These are phyloP conservation scores for Hippocampus comes DNA, from an alignment of 2,113 vertebrate genomes.

Conservation along the genomic window DNA sequence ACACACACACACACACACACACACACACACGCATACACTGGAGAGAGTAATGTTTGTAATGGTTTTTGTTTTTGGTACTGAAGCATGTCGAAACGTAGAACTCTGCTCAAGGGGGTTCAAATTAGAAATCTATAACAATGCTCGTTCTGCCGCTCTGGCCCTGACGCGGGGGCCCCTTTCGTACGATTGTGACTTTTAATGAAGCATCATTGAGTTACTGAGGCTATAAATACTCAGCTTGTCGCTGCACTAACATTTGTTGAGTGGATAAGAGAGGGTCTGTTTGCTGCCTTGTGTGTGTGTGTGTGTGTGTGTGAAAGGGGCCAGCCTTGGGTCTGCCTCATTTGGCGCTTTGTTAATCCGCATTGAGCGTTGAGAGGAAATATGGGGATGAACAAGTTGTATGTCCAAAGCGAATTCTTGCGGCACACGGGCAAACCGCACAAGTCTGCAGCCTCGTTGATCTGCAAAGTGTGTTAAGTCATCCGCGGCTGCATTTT, in stretches of 20 bases:
- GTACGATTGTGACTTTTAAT: slow-evolving; percentile 31
- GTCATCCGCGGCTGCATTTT: background rate
- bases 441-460: background rate
- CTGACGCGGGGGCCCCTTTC: slow-evolving; percentile 3
- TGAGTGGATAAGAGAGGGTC: slow-evolving; percentile 9
- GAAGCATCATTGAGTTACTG: slow-evolving; percentile 38
- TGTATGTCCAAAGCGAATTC: background rate
- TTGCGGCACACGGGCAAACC: background rate
- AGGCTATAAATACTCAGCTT: slow-evolving; percentile 37
- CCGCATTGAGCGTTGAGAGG: background rate
- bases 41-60: slow-evolving; percentile 26
- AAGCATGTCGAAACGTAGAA: slow-evolving; percentile 15
- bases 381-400: background rate
- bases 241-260: slow-evolving; percentile 19
- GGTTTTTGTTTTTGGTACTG: background rate
- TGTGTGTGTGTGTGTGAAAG: background rate
- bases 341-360: slow-evolving; percentile 15
- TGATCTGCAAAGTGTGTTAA: background rate
- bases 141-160: slow-evolving; percentile 14
- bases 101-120: slow-evolving; percentile 19
- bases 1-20: background rate
- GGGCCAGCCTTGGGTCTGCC: background rate
- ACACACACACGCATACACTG: background rate
- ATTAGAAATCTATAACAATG: slow-evolving; percentile 18
- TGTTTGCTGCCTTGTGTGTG: slow-evolving; percentile 14